Conservation (phyloP, 2,797 vertebrate species). For the Neosalanx taihuensis region DNA sequence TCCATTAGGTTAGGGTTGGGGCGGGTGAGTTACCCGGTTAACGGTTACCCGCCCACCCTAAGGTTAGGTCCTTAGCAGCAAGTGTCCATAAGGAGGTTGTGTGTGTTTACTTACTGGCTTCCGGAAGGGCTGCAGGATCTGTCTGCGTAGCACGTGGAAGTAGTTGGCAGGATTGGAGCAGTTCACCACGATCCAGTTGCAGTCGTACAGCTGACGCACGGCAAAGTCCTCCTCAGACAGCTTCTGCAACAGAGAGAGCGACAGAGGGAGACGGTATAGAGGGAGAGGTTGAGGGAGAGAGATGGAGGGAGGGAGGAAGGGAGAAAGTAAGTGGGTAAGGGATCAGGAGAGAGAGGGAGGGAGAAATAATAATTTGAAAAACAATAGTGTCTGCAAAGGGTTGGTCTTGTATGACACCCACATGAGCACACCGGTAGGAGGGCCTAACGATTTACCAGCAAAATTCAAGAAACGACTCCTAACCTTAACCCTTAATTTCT, state of each 20-base stretch:
- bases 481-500: too few species aligned
- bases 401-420: background rate
- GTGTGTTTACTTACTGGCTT: constrained; percentile 81
- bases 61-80: too few species aligned
- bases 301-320: background rate
- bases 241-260: constrained; percentile 63
- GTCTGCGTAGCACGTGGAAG: constrained; percentile 92
- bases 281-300: too few species aligned
- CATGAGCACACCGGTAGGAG: background rate
- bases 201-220: constrained; percentile 85
- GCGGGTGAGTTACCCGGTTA: too few species aligned
- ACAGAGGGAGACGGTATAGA: too few species aligned
- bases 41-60: too few species aligned
- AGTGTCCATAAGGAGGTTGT: background rate
- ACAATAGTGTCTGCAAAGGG: background rate
- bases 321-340: background rate
- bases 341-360: too few species aligned
- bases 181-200: constrained; percentile 95
- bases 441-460: too few species aligned
- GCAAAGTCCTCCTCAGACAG: constrained; percentile 78
- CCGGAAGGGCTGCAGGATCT: constrained; percentile 92
- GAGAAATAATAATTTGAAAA: too few species aligned
- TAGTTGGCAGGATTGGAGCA: constrained; percentile 89
- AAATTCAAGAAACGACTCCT: too few species aligned
- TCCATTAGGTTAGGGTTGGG: too few species aligned